These are phyloP conservation scores for Phaetusa simplex DNA, from an alignment of 2,113 vertebrate species.

Conservation along the genomic window DNA sequence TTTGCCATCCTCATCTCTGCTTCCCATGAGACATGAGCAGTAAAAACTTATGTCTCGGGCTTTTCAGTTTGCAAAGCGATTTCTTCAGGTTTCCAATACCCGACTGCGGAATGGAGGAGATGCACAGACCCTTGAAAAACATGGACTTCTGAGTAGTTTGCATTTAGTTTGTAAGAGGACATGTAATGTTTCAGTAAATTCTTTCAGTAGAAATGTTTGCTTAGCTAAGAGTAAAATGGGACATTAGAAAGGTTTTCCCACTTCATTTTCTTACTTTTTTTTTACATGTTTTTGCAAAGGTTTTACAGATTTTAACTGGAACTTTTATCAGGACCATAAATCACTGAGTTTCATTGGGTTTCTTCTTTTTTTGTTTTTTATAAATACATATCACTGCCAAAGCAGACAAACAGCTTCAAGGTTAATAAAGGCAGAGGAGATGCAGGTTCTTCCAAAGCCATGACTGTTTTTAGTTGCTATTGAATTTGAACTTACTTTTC, in stretches of 20 bases:
- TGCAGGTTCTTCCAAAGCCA: background rate
- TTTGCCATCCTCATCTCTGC: background rate
- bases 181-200: background rate
- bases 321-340: background rate
- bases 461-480: slow-evolving; percentile 2
- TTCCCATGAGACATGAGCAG: background rate
- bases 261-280: background rate
- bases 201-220: background rate
- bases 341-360: background rate
- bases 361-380: background rate
- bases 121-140: background rate
- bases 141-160: background rate
- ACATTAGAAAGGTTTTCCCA: background rate
- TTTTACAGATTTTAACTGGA: background rate
- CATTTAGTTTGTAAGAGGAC: background rate
- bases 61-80: background rate
- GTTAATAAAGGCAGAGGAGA: slow-evolving; percentile 17
- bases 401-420: background rate
- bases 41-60: background rate
- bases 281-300: background rate
- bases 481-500: slow-evolving; percentile 24
- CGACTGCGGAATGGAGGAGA: background rate
- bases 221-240: background rate
- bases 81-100: background rate
- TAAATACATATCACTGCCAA: background rate